Base-by-base conservation (phyloP, 2,888 invertebrate genomes). In the Pseudeuparius sepicola region DNA sequence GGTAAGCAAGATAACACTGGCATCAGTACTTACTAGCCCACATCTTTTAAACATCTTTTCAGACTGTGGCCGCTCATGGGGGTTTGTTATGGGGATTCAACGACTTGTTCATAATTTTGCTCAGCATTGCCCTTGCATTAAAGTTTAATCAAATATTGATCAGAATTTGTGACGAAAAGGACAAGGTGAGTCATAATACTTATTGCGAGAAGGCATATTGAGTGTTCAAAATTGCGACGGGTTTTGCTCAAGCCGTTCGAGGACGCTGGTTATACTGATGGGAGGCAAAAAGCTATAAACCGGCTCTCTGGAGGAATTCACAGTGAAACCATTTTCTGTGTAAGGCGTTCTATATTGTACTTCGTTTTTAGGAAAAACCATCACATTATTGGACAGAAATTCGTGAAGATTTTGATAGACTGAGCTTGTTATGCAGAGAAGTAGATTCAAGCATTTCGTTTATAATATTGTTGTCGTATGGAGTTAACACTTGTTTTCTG, bases 41-140 rank as follows among this genome's bases (percentile, higher is more conserved):
- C n/a, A n/a, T n/a, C n/a, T n/a, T n/a, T n/a, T n/a, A n/a, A n/a
- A n/a, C n/a, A n/a, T n/a, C 15, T 14, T 51, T 52, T 38, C 39
- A 57, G 57, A 31, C 54, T 20, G 34, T 53, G 17, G 48, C 48
- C 15, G 14, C 52, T 10, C 46, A 53, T 9, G 44, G 51, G 12
- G 50, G 52, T 4, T 47, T 59, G 31, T 45, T 48, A 14, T 57
- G 56, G 56, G 51, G 52, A 20, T 51, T 52, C 30, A 55, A 49
- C 34, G 60, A 60, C 41, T 40, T 59, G 24, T 58, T 57, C 38
- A 52, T 60, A 23, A 56, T 60, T 34, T 24, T 54, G 17, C 36
- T 57, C 11, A 56, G 58, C 37, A 48, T 46, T 10, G 41, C 51
- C 9, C 35, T 59, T 18, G 51, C 57, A 2, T 31, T 49, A 12